Evolutionary conservation across 2,797 vertebrate genomes (phyloP).

Genomic region (Anabas testudineus): DNA sequence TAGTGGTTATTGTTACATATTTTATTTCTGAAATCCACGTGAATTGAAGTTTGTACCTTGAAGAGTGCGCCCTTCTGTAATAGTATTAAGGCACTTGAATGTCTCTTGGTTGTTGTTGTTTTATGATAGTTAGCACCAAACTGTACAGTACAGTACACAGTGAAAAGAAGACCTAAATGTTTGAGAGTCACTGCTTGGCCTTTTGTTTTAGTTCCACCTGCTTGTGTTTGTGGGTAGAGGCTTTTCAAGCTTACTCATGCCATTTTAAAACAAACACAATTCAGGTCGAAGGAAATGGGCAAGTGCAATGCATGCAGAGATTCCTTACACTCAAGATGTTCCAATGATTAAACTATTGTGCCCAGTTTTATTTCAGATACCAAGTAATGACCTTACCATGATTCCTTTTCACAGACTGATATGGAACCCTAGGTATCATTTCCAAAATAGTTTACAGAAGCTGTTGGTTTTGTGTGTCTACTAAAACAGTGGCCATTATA

Average conservation of each 20-base stretch:
- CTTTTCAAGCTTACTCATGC: conserved; percentile 52
- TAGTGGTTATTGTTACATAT: conserved; percentile 78
- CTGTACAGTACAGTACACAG: conserved; percentile 84
- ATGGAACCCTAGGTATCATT: conserved; percentile 77
- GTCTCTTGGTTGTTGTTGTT: conserved; percentile 85
- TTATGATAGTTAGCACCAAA: conserved; percentile 83
- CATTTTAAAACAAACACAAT: conserved; percentile 74
- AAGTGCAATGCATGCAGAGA: conserved; percentile 89
- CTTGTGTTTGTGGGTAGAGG: conserved; percentile 64
- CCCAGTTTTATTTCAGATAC: conserved; percentile 80
- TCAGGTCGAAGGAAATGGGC: conserved; percentile 78
- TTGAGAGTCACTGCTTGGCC: conserved; percentile 79
- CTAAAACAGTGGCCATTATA: conserved; percentile 89
- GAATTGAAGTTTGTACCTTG: conserved; percentile 79
- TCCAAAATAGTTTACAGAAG: conserved; percentile 86
- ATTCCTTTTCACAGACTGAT: conserved; percentile 79
- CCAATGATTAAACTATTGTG: conserved; percentile 73
- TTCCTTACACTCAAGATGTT: conserved; percentile 79
- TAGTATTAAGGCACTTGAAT: conserved; percentile 84
- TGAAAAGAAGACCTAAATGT: conserved; percentile 79
- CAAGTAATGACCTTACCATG: conserved; percentile 79
- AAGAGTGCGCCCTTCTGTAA: conserved; percentile 81
- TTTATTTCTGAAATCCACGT: conserved; percentile 72
- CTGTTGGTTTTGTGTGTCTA: conserved; percentile 88
- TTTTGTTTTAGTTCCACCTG: conserved; percentile 66